Conservation (phyloP, 2,888 invertebrate species). For the Zelleria hepariella region DNA sequence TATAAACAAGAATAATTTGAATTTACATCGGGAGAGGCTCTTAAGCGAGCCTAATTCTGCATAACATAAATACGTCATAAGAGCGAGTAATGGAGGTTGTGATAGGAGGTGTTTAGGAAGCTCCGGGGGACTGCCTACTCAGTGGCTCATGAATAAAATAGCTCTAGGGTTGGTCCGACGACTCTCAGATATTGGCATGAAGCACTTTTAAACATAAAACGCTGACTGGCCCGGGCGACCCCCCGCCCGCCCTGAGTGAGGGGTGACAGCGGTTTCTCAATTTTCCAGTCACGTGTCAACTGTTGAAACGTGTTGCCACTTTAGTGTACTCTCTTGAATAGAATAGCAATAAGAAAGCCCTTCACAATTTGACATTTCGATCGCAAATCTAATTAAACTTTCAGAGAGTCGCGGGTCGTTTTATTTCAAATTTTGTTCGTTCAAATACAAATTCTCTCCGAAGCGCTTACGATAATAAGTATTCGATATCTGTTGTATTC, state of each 20-base stretch:
- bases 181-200: constrained; percentile 16
- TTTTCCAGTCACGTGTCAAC: constrained; percentile 46
- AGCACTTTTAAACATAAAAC: constrained; percentile 12
- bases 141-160: constrained; percentile 40
- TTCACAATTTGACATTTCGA: neutral
- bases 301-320: constrained; percentile 45
- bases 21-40: constrained; percentile 12
- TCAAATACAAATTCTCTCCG: no score
- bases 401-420: no score
- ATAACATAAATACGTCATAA: constrained; percentile 36
- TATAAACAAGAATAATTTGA: constrained; percentile 20
- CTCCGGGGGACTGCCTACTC: constrained; percentile 22
- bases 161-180: neutral
- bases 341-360: constrained; percentile 32
- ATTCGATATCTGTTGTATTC: neutral
- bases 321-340: constrained; percentile 35
- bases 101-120: constrained; percentile 37
- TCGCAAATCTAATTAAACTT: neutral
- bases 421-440: no score
- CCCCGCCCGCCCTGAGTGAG: constrained; percentile 9
- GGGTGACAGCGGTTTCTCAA: constrained; percentile 26
- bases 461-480: no score
- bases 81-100: constrained; percentile 29
- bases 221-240: neutral
- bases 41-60: constrained; percentile 23